These are phyloP conservation scores for Cololabis saira DNA, from an alignment of 2,113 vertebrate genomes.

Conservation along the genomic window DNA sequence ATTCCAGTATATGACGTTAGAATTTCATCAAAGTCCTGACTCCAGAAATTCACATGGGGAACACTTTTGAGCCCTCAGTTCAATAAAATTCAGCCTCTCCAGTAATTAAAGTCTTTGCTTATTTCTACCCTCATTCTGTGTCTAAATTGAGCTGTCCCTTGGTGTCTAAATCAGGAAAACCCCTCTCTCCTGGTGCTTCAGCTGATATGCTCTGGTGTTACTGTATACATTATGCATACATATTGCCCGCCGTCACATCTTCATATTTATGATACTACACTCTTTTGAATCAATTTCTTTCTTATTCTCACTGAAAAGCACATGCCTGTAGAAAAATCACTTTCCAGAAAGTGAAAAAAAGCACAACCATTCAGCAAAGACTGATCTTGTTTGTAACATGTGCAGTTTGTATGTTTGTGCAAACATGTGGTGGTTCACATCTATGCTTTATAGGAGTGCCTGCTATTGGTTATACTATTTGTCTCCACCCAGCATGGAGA, in stretches of 20 bases:
- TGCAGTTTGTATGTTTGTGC: constrained; percentile 1
- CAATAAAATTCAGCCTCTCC: constrained; percentile 14
- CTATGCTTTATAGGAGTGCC: not conserved
- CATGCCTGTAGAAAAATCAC: too few species aligned
- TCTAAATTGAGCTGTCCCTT: constrained; percentile 25
- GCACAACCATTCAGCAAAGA: not conserved
- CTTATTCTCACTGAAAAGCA: constrained; percentile 11
- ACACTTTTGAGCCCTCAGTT: constrained; percentile 11
- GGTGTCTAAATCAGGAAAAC: constrained; percentile 33
- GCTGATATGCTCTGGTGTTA: constrained; percentile 41
- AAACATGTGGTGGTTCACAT: not conserved
- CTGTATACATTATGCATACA: constrained; percentile 59
- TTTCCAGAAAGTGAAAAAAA: not conserved
- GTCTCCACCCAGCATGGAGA: constrained; percentile 1
- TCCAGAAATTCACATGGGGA: constrained; percentile 19
- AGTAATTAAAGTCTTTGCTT: not conserved
- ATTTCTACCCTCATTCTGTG: constrained; percentile 29
- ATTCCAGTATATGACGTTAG: constrained; percentile 47
- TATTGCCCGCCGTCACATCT: constrained; percentile 45
- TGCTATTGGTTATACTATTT: constrained; percentile 14
- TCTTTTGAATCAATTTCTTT: constrained; percentile 9
- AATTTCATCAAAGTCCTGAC: constrained; percentile 66
- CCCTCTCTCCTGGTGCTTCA: constrained; percentile 31
- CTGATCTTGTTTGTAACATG: not conserved
- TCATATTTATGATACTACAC: constrained; percentile 53